Conservation (phyloP, 2,113 vertebrate species). For the Istiophorus platypterus region DNA sequence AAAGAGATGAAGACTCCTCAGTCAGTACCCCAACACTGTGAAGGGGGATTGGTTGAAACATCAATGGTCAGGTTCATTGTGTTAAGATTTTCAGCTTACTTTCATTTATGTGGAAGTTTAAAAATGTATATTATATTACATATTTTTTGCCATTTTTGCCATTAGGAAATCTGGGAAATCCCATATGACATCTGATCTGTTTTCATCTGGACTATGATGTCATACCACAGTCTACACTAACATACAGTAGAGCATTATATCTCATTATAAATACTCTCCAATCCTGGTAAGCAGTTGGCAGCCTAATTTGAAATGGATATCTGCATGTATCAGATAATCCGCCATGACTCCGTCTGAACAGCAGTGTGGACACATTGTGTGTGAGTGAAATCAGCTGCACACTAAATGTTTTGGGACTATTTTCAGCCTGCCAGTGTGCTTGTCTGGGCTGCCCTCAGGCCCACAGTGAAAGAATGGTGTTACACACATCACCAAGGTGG, state of each 20-base stretch:
- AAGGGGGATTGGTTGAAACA: neutral
- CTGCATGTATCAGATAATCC: constrained; percentile 67
- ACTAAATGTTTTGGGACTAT: constrained; percentile 69
- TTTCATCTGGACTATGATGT: constrained; percentile 3
- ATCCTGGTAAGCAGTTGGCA: constrained; percentile 11
- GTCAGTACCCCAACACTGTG: neutral
- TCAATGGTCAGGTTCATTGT: neutral
- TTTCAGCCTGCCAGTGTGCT: constrained; percentile 67
- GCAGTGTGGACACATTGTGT: constrained; percentile 37
- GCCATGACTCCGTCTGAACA: constrained; percentile 46
- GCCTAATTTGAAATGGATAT: constrained; percentile 57
- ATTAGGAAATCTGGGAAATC: neutral
- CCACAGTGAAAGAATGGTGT: constrained; percentile 57
- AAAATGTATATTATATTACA: no score
- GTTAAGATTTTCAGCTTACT: neutral
- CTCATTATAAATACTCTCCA: neutral
- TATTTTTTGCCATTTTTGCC: no score
- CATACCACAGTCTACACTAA: neutral
- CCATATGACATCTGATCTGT: constrained; percentile 1
- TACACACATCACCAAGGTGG: constrained; percentile 77
- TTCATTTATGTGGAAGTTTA: neutral
- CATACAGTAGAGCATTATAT: neutral
- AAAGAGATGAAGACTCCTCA: neutral
- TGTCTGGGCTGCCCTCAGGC: constrained; percentile 56
- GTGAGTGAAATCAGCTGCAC: constrained; percentile 50